Evolutionary conservation across 2,888 invertebrate genomes (phyloP), one percentile per base, ranked within the genome.

Genomic region (Hemaris fuciformis): DNA sequence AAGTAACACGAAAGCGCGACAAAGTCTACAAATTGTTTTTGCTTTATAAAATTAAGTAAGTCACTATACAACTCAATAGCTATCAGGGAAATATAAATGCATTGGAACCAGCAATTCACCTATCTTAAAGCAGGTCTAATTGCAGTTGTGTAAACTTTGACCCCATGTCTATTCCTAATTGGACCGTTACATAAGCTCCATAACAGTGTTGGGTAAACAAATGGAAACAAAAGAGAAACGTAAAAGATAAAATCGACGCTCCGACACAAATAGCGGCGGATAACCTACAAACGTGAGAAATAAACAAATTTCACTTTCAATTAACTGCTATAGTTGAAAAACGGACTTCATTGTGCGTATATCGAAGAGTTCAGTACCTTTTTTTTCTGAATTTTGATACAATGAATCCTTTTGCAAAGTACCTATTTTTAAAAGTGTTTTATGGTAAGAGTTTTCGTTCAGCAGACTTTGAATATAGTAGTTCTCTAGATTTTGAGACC

Each of bases 271-370:
- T 27, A 45, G 15, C n/a, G 10, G 31, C 53, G 31, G 27, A 31
- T 53, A 53, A 31, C 53, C 53, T 53, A 8, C 53, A 53, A 53
- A 53, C 53, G 53, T 53, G 31, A 53, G 53, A 53, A 25, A 38
- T 20, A 31, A 15, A 59, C 58, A 25, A 59, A 59, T 43, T 59
- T 59, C 58, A 43, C 58, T 59, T 59, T 59, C 58, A 57, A 31
- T 53, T 53, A 31, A 53, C 15, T 53, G 13, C 18, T 27, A 18
- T 27, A 15, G 15, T 53, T 53, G 18, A 53, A 31, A 31, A 31
- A 53, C 27, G 31, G 10, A 7, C 15, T 18, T 31, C 18, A 18
- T 31, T 7, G 18, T 31, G 53, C 18, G 10, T n/a, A 1, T 7
- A 15, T 27, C 10, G 3, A 31, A 27, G 4, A 18, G 53, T 31